Conservation (phyloP, 2,888 invertebrate species). For the Mamestra brassicae region DNA sequence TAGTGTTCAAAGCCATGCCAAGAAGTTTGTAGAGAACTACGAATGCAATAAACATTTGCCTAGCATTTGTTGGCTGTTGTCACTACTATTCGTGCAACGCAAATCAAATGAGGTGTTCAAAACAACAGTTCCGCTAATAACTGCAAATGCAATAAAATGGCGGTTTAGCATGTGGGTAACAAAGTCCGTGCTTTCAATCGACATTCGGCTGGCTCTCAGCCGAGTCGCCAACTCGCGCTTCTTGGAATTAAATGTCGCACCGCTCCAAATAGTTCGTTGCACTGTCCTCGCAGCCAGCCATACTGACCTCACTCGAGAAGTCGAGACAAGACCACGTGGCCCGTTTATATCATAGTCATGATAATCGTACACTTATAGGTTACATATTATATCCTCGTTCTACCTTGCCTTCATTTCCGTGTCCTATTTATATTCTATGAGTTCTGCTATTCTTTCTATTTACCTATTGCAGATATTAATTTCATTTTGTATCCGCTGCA, state of each 20-base stretch:
- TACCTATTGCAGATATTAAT: constrained; percentile 26
- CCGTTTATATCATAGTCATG: constrained; percentile 25
- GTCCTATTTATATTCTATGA: constrained; percentile 14
- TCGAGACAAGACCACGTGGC: constrained; percentile 38
- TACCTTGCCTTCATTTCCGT: constrained; percentile 27
- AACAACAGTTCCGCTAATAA: constrained; percentile 63
- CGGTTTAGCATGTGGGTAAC: constrained; percentile 59
- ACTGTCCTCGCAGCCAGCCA: constrained; percentile 70
- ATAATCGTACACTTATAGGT: constrained; percentile 7
- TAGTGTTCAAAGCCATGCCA: constrained; percentile 23
- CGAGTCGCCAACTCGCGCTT: constrained; percentile 71
- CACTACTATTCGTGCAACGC: constrained; percentile 50
- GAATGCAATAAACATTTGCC: constrained; percentile 11
- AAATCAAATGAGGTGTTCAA: constrained; percentile 53
- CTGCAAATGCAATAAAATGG: constrained; percentile 59
- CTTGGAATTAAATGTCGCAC: constrained; percentile 80
- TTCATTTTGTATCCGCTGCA: constrained; percentile 24
- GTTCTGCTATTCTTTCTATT: constrained; percentile 16
- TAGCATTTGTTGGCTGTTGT: constrained; percentile 31
- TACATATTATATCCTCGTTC: not conserved
- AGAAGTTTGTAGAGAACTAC: constrained; percentile 12
- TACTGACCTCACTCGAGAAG: constrained; percentile 60
- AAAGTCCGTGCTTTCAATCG: constrained; percentile 56
- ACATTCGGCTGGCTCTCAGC: constrained; percentile 73
- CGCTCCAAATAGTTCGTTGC: constrained; percentile 85